Base-by-base conservation (phyloP, 2,888 invertebrate species). In the Drosophila ustulata region DNA sequence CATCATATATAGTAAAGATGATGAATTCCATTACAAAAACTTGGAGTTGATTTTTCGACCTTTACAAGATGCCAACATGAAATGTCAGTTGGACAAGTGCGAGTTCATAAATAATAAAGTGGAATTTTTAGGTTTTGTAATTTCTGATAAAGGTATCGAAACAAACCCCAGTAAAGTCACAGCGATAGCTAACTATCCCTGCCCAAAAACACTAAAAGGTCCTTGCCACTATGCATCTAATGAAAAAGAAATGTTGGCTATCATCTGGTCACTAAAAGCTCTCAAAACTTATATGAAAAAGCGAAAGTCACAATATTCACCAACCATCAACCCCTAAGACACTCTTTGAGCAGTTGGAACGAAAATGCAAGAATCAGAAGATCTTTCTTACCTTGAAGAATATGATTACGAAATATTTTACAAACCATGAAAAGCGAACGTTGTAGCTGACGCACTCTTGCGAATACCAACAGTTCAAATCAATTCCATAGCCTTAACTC, bases 371-470 rank as follows among this genome's bases (percentile, higher is more conserved):
- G 69, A 78, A 18, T 18, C 18, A 2, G 18, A 18, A 18, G 18
- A 18, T 18, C 1, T 1, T 1, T 18, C 18, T 18, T 18, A 18
- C 2, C 18, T 18, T 18, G 18, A 18, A 11, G 62, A 74, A 41
- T 72, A 67, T 23, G 63, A 69, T 9, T 58, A 68, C 6, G 68
- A 73, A 64, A 43, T 93, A 1, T 71, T 82, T n/a, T 93, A 93
- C 62, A 80, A 88, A 3, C 91, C 90, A 28, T 0, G 28, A 5
- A 28, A 28, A 28, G 4, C 3, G 3, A 28, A 28, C 5, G 0
- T 28, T 28, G 28, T 28, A 28, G 4, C 28, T 28, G 28, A 4
- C 28, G 28, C 28, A 28, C 28, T 28, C 5, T 28, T 5, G 5
- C 3, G 28, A 28, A 28, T 28, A 28, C 28, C 3, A 3, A 3